Base-by-base conservation (phyloP, 2,113 vertebrate species). In the Alligator mississippiensis region DNA sequence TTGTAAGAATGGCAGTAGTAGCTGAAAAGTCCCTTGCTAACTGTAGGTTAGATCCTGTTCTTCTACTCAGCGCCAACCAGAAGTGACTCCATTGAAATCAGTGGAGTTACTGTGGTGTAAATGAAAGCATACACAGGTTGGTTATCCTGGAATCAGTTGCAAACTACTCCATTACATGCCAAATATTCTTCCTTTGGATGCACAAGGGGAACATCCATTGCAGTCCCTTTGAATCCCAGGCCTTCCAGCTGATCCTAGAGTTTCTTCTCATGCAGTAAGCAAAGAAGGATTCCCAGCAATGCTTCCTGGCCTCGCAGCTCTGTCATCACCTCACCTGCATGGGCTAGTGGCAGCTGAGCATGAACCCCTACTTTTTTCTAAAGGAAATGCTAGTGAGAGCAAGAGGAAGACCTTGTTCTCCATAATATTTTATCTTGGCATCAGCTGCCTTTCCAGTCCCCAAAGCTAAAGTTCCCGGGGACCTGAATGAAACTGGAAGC, bases 151-250 rank as follows among this genome's bases (percentile, higher is more conserved):
- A 74, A 59, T 2, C 47, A 2, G 4, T 47, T 34, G 55, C 28
- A 68, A 75, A 3, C 9, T 54, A 84, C 78, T 62, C n/a, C 38
- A 58, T 77, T 15, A 87, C 83, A 80, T 57, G 24, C 4, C 66
- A 61, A 92, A n/a, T 89, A 21, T 11, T 87, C 87, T 80, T 22
- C 6, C 58, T 92, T 85, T 90, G 70, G 2, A 11, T 77, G 30
- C 4, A 27, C 14, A n/a, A 66, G 15, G 28, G 61, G 64, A 47
- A 13, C 70, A 47, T 74, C 70, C 70, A 38, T 38, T 21, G 22
- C 38, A 74, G 47, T 74, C 30, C 38, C 70, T 38, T 74, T 30
- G 19, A 47, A 74, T 38, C 70, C 21, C 34, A 6, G 11, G 70
- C 22, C 19, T 7, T 24, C 21, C 21, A 74, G 38, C 34, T 74